Evolutionary conservation across 1,140 invertebrate genomes (phyloP), one percentile per base, ranked within the genome.

Genomic region (Orchesella cincta): DNA sequence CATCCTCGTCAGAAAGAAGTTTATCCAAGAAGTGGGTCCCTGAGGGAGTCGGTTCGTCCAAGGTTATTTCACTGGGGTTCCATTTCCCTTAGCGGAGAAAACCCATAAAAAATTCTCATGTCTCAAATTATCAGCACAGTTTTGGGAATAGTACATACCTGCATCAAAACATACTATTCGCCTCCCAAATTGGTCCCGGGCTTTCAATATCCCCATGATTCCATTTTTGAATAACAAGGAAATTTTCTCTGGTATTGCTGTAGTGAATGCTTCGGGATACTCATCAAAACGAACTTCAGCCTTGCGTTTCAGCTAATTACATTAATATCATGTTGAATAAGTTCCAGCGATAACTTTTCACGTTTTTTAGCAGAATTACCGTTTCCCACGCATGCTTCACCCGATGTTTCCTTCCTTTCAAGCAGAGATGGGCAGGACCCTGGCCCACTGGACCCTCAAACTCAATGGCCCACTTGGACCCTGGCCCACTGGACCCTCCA

Each of bases 271-370:
- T 67, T 67, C 62, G 12, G 62, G 62, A 33, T 67, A 67, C 3
- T 29, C 31, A 29, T 67, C 12, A n/a, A 67, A 67, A 14, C 62
- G 3, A 14, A 67, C 62, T n/a, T 67, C 62, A 12, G 62, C 62
- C 2, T 67, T 12, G 3, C 62, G 23, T 67, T 33, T 67, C 62
- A 67, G 29, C 62, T 67, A 67, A n/a, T n/a, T n/a, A n/a, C n/a
- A n/a, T n/a, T n/a, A n/a, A n/a, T n/a, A n/a, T n/a, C n/a, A n/a
- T n/a, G n/a, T n/a, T n/a, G n/a, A n/a, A n/a, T n/a, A n/a, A n/a
- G n/a, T n/a, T n/a, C n/a, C n/a, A n/a, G n/a, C n/a, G n/a, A n/a
- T n/a, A n/a, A n/a, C n/a, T n/a, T n/a, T n/a, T n/a, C n/a, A n/a
- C n/a, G n/a, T n/a, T n/a, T n/a, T n/a, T n/a, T n/a, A n/a, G n/a